A percentile compares a stretch with the other conserved stretches of the same genome.
Conservation (phyloP, 35 echinoderm and acorn worm genomes). For the Heliocidaris erythrogramma region DNA sequence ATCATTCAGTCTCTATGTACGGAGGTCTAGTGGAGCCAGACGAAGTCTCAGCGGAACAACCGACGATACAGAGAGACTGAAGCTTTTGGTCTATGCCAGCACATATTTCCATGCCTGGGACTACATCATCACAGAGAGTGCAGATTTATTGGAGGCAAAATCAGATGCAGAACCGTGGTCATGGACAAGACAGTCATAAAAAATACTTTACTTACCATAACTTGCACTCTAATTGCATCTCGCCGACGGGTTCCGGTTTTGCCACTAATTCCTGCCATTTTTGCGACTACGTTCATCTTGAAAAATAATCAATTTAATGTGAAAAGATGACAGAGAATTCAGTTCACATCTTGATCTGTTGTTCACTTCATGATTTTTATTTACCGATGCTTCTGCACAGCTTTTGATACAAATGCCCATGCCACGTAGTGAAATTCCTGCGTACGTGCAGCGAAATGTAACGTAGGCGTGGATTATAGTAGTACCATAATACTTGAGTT, state of each 20-base stretch:
- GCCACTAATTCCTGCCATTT: slow-evolving; percentile 26
- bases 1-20: too few species aligned
- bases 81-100: too few species aligned
- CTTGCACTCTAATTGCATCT: slow-evolving; percentile 57
- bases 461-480: background rate
- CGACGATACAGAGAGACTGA: too few species aligned
- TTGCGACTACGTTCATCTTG: slow-evolving; percentile 32
- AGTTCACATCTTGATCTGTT: background rate
- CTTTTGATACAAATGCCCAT: background rate
- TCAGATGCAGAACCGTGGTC: background rate
- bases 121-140: background rate
- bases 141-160: background rate
- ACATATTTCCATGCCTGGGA: background rate
- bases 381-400: background rate
- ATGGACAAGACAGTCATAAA: background rate
- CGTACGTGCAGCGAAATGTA: background rate
- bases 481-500: too few species aligned
- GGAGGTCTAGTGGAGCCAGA: too few species aligned
- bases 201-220: slow-evolving; percentile 39
- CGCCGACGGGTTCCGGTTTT: slow-evolving; percentile 26
- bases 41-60: too few species aligned
- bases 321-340: background rate
- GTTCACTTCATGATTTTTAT: background rate
- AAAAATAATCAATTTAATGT: background rate
- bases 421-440: background rate